These are phyloP conservation scores for Sepiola atlantica DNA, from an alignment of 2,888 invertebrate species.

Conservation along the genomic window DNA sequence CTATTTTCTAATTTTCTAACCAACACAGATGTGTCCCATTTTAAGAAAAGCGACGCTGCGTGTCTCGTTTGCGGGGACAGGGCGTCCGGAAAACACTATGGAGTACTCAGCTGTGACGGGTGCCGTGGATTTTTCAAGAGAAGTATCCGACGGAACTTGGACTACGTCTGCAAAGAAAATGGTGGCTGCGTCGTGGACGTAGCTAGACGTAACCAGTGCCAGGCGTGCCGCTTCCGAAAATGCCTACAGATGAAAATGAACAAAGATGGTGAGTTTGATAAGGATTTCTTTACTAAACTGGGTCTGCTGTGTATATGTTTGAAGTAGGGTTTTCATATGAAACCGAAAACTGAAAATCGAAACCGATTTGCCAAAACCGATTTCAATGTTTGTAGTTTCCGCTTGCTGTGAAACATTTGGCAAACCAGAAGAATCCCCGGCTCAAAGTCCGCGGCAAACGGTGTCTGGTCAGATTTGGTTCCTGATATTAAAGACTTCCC, in stretches of 20 bases:
- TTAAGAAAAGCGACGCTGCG: slow-evolving; percentile 75
- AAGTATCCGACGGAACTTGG: slow-evolving; percentile 89
- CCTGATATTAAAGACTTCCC: no score
- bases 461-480: no score
- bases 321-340: no score
- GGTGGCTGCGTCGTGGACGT: slow-evolving; percentile 92
- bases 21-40: slow-evolving; percentile 52
- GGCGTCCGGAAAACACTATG: slow-evolving; percentile 78
- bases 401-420: no score
- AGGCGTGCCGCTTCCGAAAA: slow-evolving; percentile 92
- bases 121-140: slow-evolving; percentile 93
- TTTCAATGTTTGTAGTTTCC: no score
- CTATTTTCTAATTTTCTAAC: background rate
- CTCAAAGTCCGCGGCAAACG: no score
- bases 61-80: slow-evolving; percentile 76
- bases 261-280: slow-evolving; percentile 85
- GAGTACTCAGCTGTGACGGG: slow-evolving; percentile 77
- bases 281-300: background rate
- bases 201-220: slow-evolving; percentile 93
- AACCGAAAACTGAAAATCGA: no score
- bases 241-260: slow-evolving; percentile 95
- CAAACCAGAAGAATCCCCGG: no score
- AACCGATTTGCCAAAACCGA: no score
- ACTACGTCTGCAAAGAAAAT: slow-evolving; percentile 93
- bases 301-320: background rate